A percentile compares a stretch with the other conserved stretches of the same genome.
Evolutionary conservation across 2,797 vertebrate species (phyloP).

Genomic region (Hypotaenidia philippensis): DNA sequence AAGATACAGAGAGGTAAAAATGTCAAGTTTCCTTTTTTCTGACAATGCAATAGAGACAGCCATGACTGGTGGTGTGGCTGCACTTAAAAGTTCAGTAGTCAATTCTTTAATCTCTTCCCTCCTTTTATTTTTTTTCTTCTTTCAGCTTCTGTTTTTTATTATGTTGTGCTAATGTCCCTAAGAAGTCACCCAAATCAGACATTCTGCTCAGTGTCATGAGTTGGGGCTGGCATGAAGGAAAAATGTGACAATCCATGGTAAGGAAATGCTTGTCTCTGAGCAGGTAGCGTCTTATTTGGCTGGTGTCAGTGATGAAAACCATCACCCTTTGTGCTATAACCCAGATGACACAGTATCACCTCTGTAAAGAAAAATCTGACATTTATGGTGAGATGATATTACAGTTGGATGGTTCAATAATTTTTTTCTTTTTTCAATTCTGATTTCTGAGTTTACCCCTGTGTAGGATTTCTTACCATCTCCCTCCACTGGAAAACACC

Average conservation of each 20-base stretch:
- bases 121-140: too few relatives aligned
- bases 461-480: not conserved
- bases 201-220: not conserved
- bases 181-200: not conserved
- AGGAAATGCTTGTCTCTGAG: not conserved
- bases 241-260: not conserved
- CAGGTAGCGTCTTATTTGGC: not conserved
- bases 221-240: not conserved
- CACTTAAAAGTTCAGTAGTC: not conserved
- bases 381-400: not conserved
- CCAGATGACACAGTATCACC: not conserved
- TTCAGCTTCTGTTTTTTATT: accelerated
- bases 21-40: not conserved
- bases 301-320: not conserved
- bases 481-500: not conserved
- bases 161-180: not conserved
- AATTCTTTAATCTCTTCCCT: not conserved
- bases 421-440: not conserved
- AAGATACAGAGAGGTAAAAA: not conserved
- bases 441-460: not conserved
- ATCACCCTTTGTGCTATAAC: not conserved
- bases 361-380: constrained; percentile 15
- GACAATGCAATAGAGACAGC: not conserved
- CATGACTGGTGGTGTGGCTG: not conserved
- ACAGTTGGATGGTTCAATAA: not conserved